Base-by-base conservation (phyloP, 2,888 invertebrate genomes). In the Masnerella sp. region DNA sequence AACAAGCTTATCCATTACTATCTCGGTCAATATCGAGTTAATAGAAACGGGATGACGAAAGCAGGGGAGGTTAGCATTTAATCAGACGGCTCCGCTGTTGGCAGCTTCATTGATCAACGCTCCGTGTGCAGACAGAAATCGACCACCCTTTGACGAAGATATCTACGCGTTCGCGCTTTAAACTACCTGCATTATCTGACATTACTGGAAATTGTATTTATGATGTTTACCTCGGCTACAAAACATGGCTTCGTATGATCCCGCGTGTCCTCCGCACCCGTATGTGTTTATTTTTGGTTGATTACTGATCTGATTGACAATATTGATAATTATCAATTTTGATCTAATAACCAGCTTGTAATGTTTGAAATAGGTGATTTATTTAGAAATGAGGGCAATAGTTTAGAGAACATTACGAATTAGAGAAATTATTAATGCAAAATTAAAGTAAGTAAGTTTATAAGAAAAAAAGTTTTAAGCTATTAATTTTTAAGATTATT, bases 41-140 rank as follows among this genome's bases (percentile, higher is more conserved):
- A 62, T 54, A 61, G 62, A 54, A 56, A 62, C 12, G 42, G 40
- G 52, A 42, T 49, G 70, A 62, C 52, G 70, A 62, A 56, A 70
- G 62, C 49, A 56, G 28, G 69, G 36, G 61, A 61, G 69, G 76
- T 69, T 65, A 58, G 76, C 79, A 78, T 81, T 80, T 81, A 80
- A 81, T 81, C 81, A 80, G 80, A 74, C 77, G 51, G 72, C 72
- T 59, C 75, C 74, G 74, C 74, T 68, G 77, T 72, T 80, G 79
- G 80, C 79, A 82, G 82, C 78, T 79, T 79, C 80, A 76, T 71
- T 75, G 79, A 80, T 80, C 79, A 79, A 77, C 79, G 82, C 79
- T 78, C 18, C 28, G 58, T 51, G 47, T 40, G 58, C 49, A 61
- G 70, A 68, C 51, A 42, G 58, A 70, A 56, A 64, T 58, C 70